Evolutionary conservation across 2,113 vertebrate species (phyloP).

Genomic region (Deroptyus accipitrinus): DNA sequence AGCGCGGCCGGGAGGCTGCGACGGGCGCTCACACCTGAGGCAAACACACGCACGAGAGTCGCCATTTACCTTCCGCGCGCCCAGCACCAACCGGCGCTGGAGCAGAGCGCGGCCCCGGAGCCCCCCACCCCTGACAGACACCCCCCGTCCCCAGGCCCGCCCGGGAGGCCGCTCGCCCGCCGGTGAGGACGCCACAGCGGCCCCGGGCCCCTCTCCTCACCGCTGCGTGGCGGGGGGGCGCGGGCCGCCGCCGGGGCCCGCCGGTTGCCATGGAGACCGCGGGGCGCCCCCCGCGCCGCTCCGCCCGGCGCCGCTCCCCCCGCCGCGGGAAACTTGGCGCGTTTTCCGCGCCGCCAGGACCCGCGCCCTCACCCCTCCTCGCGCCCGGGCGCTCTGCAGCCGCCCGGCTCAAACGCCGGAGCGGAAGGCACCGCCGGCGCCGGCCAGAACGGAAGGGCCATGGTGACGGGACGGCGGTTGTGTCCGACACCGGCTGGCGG

Average conservation of each 20-base stretch:
- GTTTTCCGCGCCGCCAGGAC: conserved; percentile 7
- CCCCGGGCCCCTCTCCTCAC: not conserved
- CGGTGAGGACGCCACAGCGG: not conserved
- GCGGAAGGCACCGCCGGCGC: not conserved
- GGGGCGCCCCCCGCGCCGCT: no score
- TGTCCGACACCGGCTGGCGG: not conserved
- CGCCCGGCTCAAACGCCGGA: not conserved
- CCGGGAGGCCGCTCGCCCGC: not conserved
- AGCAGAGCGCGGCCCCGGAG: not conserved
- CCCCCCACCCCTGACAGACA: not conserved
- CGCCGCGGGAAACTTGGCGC: conserved; percentile 26
- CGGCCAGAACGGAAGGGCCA: no score
- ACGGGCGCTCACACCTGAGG: conserved; percentile 22
- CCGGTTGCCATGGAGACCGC: not conserved
- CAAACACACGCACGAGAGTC: not conserved
- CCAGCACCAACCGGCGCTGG: not conserved
- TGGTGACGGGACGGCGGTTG: accelerated
- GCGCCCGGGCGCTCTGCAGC: not conserved
- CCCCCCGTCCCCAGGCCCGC: not conserved
- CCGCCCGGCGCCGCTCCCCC: not conserved
- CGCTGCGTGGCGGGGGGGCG: not conserved
- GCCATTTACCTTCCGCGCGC: not conserved
- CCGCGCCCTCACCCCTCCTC: not conserved
- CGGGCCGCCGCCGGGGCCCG: not conserved
- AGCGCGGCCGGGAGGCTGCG: not conserved